Percentiles rank a stretch among this genome's conserved stretches.
Evolutionary conservation across 2,797 vertebrate species (phyloP).

Genomic region (Notamacropus eugenii): DNA sequence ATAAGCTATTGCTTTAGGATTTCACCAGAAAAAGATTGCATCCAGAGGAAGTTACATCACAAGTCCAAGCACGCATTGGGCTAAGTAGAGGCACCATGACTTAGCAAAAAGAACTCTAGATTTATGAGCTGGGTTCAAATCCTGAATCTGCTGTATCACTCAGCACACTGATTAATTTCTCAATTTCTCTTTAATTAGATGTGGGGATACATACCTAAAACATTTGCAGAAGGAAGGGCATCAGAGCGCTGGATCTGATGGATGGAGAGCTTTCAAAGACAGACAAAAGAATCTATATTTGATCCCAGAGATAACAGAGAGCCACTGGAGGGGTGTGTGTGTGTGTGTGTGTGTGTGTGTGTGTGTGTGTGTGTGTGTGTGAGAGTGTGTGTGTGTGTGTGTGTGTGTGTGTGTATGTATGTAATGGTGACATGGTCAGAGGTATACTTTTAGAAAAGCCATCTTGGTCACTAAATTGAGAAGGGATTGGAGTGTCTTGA

Average conservation of each 20-base stretch:
- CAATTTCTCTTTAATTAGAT: neutral
- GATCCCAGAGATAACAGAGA: neutral
- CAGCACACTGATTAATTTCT: neutral
- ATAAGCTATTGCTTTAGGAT: neutral
- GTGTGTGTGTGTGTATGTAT: no score
- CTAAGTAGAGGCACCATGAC: neutral
- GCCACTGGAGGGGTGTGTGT: neutral
- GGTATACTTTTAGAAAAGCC: no score
- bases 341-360: no score
- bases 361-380: no score
- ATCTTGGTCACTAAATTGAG: neutral
- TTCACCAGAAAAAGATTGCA: neutral
- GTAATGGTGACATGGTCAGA: neutral
- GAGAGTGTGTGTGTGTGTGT: no score
- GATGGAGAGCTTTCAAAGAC: neutral
- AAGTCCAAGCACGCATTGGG: neutral
- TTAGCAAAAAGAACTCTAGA: neutral
- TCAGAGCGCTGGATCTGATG: neutral
- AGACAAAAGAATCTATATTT: neutral
- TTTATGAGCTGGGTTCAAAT: neutral
- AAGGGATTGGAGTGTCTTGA: neutral
- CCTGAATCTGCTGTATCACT: neutral
- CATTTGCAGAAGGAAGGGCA: neutral
- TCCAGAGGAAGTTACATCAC: neutral
- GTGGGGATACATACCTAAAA: neutral